phyloP scores from a whole-genome alignment of 2,113 vertebrate genomes.

The Geococcyx californianus region DNA sequence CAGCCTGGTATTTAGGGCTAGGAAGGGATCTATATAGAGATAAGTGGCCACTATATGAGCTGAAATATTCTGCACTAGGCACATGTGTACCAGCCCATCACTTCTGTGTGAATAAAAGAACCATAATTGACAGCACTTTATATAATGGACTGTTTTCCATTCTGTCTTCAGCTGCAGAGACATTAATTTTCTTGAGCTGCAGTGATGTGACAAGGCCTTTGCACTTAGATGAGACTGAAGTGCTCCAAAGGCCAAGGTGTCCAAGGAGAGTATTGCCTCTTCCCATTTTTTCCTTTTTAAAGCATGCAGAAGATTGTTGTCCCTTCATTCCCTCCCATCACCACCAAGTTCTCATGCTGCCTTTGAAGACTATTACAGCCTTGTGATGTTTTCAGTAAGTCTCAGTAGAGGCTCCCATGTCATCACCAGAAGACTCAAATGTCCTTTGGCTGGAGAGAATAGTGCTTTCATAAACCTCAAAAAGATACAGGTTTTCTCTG shows the following conservation, averaged over 20 bases:
- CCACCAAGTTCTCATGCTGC: neutral
- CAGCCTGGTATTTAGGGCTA: neutral
- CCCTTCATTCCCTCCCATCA: neutral
- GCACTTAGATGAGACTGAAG: neutral
- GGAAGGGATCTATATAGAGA: neutral
- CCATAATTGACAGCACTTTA: neutral
- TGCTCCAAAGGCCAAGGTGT: neutral
- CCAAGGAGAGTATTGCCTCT: neutral
- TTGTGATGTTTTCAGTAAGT: neutral
- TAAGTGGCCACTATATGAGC: neutral
- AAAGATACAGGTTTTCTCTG: neutral
- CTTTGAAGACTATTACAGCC: neutral
- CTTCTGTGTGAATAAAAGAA: neutral
- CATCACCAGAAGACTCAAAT: neutral
- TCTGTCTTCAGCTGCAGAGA: neutral
- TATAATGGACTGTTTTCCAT: neutral
- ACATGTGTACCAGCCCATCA: fast-evolving
- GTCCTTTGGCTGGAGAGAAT: neutral
- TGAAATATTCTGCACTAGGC: neutral
- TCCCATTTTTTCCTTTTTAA: neutral
- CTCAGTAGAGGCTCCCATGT: neutral
- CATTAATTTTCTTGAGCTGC: neutral
- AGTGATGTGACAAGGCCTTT: neutral
- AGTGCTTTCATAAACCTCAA: neutral
- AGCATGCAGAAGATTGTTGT: neutral